Conservation (phyloP, 1,140 invertebrate species). For the Leguminivora glycinivorella region DNA sequence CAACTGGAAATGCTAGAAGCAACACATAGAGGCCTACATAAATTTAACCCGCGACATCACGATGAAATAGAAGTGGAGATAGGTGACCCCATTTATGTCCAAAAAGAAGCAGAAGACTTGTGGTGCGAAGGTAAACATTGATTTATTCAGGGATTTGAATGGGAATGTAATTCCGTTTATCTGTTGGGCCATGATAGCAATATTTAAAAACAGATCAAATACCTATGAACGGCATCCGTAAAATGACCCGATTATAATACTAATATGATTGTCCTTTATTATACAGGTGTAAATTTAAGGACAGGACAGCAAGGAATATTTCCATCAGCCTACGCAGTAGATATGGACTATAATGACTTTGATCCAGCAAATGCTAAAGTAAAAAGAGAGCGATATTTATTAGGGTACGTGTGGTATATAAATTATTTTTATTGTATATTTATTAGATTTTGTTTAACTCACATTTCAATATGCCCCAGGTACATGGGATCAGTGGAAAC, state of each 20-base stretch:
- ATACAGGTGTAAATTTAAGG: conserved; percentile 92
- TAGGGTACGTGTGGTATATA: conserved; percentile 80
- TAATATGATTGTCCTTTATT: background rate
- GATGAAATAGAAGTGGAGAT: conserved; percentile 98
- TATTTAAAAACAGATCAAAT: too few relatives aligned
- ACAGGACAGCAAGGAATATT: conserved; percentile 97
- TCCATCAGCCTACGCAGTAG: conserved; percentile 97
- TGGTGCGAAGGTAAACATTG: conserved; percentile 94
- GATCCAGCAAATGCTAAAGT: conserved; percentile 92
- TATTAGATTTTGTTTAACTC: background rate
- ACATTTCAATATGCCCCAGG: conserved; percentile 44
- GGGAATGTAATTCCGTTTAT: too few relatives aligned
- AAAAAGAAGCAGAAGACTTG: conserved; percentile 96
- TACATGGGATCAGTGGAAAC: conserved; percentile 98
- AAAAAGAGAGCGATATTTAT: conserved; percentile 92
- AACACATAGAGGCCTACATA: conserved; percentile 96
- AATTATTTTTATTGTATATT: background rate
- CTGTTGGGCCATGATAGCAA: too few relatives aligned
- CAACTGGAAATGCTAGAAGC: conserved; percentile 94
- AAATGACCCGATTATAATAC: background rate
- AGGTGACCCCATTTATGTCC: conserved; percentile 97
- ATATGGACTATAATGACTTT: conserved; percentile 96
- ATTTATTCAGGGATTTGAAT: conserved; percentile 23
- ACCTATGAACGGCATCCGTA: background rate
- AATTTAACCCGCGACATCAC: conserved; percentile 95